These are phyloP conservation scores for Acanthopagrus latus DNA, from an alignment of 2,797 vertebrate species.

Conservation along the genomic window DNA sequence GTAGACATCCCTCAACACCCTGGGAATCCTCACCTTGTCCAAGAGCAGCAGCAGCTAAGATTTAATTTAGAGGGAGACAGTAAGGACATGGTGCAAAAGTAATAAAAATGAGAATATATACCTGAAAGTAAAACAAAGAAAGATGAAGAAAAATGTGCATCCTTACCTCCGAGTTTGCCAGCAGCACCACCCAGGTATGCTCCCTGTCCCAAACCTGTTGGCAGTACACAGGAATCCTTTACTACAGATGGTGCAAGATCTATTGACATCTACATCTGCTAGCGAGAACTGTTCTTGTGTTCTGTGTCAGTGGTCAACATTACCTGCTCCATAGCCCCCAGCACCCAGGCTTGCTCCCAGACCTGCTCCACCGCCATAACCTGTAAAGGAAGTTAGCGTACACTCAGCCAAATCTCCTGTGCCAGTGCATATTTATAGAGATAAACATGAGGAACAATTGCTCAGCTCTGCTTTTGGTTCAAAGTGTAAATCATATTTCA, in stretches of 20 bases:
- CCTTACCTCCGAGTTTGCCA: constrained; percentile 77
- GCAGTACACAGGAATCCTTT: constrained; percentile 11
- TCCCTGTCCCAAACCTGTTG: constrained; percentile 78
- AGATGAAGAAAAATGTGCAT: background rate
- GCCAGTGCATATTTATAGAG: background rate
- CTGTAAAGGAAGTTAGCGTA: constrained; percentile 68
- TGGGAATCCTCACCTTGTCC: constrained; percentile 70
- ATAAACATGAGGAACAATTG: background rate
- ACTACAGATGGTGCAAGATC: constrained; percentile 8
- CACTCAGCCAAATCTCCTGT: constrained; percentile 2
- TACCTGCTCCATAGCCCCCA: constrained; percentile 83
- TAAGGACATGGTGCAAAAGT: background rate
- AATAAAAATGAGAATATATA: background rate
- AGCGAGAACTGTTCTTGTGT: background rate
- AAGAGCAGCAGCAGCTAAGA: constrained; percentile 52
- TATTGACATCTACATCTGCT: constrained; percentile 10
- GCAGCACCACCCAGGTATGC: constrained; percentile 76
- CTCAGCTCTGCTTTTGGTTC: background rate
- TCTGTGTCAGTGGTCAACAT: background rate
- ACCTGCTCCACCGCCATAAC: constrained; percentile 80
- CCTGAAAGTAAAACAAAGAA: background rate
- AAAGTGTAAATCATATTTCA: background rate
- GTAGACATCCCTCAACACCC: constrained; percentile 45
- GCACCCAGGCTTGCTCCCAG: constrained; percentile 67
- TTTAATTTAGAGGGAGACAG: background rate